phyloP scores from a whole-genome alignment of 1,140 invertebrate species.

The Parapsyche elsis region DNA sequence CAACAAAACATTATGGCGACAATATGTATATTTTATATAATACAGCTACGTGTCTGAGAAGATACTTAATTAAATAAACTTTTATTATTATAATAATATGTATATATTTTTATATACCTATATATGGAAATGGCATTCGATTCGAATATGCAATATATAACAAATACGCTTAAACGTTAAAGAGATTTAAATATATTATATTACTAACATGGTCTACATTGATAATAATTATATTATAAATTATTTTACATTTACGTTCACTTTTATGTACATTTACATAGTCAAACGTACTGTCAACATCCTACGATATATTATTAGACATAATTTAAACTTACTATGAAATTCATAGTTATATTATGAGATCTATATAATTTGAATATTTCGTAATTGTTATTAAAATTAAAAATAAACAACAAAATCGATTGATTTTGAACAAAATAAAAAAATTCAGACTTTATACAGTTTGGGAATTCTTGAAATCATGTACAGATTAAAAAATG shows the following conservation, averaged over 20 bases:
- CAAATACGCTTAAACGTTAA: too few relatives aligned
- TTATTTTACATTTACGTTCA: not conserved
- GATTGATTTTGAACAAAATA: too few relatives aligned
- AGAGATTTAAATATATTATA: too few relatives aligned
- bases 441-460: too few relatives aligned
- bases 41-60: too few relatives aligned
- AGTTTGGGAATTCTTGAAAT: too few relatives aligned
- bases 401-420: too few relatives aligned
- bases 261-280: not conserved
- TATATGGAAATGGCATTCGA: constrained; percentile 27
- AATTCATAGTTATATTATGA: not conserved
- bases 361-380: constrained; percentile 18
- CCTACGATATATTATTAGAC: too few relatives aligned
- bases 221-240: not conserved
- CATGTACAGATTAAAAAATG: not conserved
- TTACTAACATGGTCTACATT: not conserved
- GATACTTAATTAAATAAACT: too few relatives aligned
- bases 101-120: not conserved
- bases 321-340: too few relatives aligned
- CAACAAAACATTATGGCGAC: constrained; percentile 15
- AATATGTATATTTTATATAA: not conserved
- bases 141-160: constrained; percentile 17
- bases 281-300: too few relatives aligned
- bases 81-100: not conserved
- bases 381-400: not conserved